These are phyloP conservation scores for Sebastes minor DNA, from an alignment of 2,797 vertebrate genomes.

Conservation along the genomic window DNA sequence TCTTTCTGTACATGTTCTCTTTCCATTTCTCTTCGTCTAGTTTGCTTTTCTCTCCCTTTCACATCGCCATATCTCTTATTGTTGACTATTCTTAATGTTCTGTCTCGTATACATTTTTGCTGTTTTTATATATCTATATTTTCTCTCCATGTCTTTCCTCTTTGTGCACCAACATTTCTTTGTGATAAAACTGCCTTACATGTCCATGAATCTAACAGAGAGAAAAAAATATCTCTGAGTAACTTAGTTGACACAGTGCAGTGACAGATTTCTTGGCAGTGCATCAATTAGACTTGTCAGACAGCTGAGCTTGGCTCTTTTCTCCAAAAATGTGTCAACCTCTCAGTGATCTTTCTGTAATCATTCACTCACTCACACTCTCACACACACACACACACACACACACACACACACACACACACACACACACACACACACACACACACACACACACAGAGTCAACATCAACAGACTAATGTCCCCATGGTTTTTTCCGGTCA, in stretches of 20 bases:
- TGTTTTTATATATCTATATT: background rate
- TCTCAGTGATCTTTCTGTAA: slow-evolving; percentile 34
- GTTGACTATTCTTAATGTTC: background rate
- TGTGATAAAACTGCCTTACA: slow-evolving; percentile 24
- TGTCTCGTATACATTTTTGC: background rate
- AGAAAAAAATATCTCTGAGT: background rate
- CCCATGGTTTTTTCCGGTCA: background rate
- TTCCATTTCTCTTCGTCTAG: background rate
- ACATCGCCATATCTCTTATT: background rate
- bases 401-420: background rate
- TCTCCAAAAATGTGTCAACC: slow-evolving; percentile 36
- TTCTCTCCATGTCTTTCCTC: background rate
- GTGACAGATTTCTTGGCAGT: slow-evolving; percentile 46
- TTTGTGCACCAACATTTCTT: background rate
- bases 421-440: background rate
- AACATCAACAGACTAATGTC: background rate
- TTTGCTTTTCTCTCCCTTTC: background rate
- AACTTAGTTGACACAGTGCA: slow-evolving; percentile 18
- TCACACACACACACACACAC: background rate
- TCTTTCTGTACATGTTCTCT: background rate
- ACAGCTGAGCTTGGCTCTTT: slow-evolving; percentile 45
- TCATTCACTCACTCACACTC: background rate
- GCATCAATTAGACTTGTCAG: slow-evolving; percentile 58
- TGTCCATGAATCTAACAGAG: slow-evolving; percentile 13
- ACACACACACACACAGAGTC: background rate